These are phyloP conservation scores for Agrilus planipennis DNA, from an alignment of 1,140 invertebrate species.

Conservation along the genomic window DNA sequence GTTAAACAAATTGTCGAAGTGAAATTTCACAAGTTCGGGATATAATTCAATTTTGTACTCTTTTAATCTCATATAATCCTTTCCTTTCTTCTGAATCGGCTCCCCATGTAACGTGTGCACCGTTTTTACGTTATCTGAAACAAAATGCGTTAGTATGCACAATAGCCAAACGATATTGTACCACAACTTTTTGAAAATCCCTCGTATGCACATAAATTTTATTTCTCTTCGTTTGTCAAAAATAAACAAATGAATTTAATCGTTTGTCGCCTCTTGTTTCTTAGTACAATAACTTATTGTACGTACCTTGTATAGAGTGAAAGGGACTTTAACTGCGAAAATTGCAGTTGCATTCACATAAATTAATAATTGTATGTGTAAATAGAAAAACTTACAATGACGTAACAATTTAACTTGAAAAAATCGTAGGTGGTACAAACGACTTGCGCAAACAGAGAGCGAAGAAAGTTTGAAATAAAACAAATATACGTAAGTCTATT, in stretches of 20 bases:
- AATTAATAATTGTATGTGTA: too few relatives aligned
- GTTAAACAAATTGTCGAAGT: conserved; percentile 38
- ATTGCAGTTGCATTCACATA: too few relatives aligned
- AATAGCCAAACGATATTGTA: background rate
- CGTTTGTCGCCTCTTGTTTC: too few relatives aligned
- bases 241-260: conserved; percentile 15
- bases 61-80: conserved; percentile 27
- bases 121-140: conserved; percentile 7
- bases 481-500: conserved; percentile 1
- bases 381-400: too few relatives aligned
- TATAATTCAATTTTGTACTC: conserved; percentile 18
- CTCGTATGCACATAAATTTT: background rate
- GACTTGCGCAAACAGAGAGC: background rate
- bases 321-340: too few relatives aligned
- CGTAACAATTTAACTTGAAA: conserved; percentile 4
- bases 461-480: background rate
- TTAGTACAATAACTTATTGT: too few relatives aligned
- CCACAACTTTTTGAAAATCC: conserved; percentile 1
- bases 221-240: conserved; percentile 20
- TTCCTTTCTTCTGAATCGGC: conserved; percentile 30
- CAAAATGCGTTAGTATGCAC: conserved; percentile 6
- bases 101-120: conserved; percentile 26
- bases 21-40: conserved; percentile 25
- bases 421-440: too few relatives aligned
- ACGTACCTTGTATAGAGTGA: too few relatives aligned